A percentile compares a stretch with the other conserved stretches of the same genome.
These are phyloP conservation scores for Porites lutea DNA, from an alignment of 64 coral and sea anemone genomes.

Conservation along the genomic window DNA sequence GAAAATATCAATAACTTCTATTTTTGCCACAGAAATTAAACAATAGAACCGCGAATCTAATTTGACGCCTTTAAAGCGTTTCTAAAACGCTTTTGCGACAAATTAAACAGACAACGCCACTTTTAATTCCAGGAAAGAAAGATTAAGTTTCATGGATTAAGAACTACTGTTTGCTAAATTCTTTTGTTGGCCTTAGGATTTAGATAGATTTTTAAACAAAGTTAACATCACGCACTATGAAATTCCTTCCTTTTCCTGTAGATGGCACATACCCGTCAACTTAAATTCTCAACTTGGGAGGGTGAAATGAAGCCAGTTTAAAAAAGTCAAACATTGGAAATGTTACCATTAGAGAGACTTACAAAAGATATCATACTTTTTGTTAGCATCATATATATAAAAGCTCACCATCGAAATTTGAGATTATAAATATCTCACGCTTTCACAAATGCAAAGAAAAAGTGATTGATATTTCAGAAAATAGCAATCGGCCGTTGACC, in stretches of 20 bases:
- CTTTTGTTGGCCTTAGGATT: conserved; percentile 69
- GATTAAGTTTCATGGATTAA: conserved; percentile 67
- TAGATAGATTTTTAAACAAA: conserved; percentile 52
- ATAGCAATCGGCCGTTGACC: not conserved
- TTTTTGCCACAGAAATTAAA: conserved; percentile 34
- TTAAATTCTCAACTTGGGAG: conserved; percentile 22
- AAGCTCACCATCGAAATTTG: not conserved
- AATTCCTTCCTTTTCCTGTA: conserved; percentile 18
- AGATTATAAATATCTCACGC: conserved; percentile 22
- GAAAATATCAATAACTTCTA: conserved; percentile 73
- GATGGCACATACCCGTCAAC: not conserved
- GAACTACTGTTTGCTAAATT: conserved; percentile 35
- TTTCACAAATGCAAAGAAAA: not conserved
- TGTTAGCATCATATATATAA: not conserved
- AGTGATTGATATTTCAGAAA: not conserved
- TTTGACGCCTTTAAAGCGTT: conserved; percentile 49
- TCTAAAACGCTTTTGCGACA: conserved; percentile 42
- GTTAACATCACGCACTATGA: not conserved
- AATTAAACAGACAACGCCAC: conserved; percentile 48
- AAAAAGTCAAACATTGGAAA: conserved; percentile 28
- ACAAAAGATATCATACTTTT: conserved; percentile 1
- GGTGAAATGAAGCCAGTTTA: conserved; percentile 32
- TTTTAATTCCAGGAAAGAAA: conserved; percentile 45
- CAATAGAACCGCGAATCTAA: conserved; percentile 69
- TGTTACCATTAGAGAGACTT: not conserved